Base-by-base conservation (phyloP, 2,888 invertebrate genomes). In the Parnassius glacialis region DNA sequence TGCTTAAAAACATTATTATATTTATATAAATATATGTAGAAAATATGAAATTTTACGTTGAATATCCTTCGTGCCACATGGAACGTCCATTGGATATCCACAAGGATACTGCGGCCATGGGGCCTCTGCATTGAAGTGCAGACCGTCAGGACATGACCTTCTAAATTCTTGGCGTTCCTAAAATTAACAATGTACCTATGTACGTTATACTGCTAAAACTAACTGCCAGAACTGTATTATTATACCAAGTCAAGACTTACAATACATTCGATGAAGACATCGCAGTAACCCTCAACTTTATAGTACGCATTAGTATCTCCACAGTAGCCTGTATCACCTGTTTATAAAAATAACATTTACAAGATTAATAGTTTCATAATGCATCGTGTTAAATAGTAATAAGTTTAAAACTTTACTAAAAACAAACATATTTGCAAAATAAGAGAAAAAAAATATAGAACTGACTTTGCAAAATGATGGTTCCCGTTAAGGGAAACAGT, bases 31-130 rank as follows among this genome's bases (percentile, higher is more conserved):
- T 34, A 34, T 34, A 7, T 34, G 34, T 7, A 34, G 34, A 34
- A 34, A 34, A 34, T 34, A 34, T 34, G 34, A 34, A 25, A 34
- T 3, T 7, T 3, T 65, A 72, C 71, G 70, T 12, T 91, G 85
- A 48, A 85, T 86, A 10, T 93, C 83, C 68, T 95, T 90, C 62
- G 93, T 93, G 1, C 83, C 85, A 76, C 96, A 96, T 68, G 94
- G 92, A 5, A 95, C 94, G 67, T 96, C 95, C 58, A 94, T 93
- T 16, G 96, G 95, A 80, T 96, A 96, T 66, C 94, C 94, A 72
- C 96, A 96, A 10, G 95, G 95, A 73, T 93, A 95, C 44, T 92
- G 89, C 47, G 92, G 93, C 57, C 87, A 81, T 3, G 92, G 89
- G 1, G 89, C 86, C 13, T 93, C 93, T 1, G 94, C 92, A 72